Evolutionary conservation across 2,888 invertebrate species (phyloP).

Genomic region (Cantharis nigra): DNA sequence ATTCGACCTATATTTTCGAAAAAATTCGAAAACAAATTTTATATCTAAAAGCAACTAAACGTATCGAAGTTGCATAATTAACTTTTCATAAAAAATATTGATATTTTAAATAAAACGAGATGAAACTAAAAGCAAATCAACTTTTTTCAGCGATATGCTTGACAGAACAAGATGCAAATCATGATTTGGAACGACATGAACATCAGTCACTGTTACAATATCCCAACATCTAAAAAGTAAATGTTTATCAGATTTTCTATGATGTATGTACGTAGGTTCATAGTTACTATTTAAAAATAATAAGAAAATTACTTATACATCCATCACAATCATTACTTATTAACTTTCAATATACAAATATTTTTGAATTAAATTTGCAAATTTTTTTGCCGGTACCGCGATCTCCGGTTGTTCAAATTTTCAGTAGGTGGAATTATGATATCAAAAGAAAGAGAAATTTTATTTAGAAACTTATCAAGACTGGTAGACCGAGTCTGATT

Average conservation of each 20-base stretch:
- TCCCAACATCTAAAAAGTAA: constrained; percentile 17
- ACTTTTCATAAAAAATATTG: not conserved
- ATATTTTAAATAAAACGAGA: not conserved
- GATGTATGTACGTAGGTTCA: constrained; percentile 8
- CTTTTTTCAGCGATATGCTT: constrained; percentile 5
- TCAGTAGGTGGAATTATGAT: not conserved
- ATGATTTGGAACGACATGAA: constrained; percentile 2
- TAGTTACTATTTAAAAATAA: not conserved
- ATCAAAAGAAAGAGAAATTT: not conserved
- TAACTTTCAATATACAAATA: not conserved
- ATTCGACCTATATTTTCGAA: not conserved
- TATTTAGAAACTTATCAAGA: no score
- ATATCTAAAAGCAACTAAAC: not conserved
- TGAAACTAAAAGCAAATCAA: not conserved
- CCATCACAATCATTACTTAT: not conserved
- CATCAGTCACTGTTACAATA: constrained; percentile 15
- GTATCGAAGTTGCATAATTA: not conserved
- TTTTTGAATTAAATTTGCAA: no score
- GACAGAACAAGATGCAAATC: constrained; percentile 7
- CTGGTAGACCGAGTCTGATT: not conserved
- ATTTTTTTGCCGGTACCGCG: no score
- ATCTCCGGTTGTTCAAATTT: not conserved
- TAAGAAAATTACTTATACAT: constrained; percentile 1
- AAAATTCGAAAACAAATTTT: not conserved
- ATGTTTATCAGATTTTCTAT: constrained; percentile 16